phyloP scores from a whole-genome alignment of 2,888 invertebrate species.

The Drosophila mulleri region DNA sequence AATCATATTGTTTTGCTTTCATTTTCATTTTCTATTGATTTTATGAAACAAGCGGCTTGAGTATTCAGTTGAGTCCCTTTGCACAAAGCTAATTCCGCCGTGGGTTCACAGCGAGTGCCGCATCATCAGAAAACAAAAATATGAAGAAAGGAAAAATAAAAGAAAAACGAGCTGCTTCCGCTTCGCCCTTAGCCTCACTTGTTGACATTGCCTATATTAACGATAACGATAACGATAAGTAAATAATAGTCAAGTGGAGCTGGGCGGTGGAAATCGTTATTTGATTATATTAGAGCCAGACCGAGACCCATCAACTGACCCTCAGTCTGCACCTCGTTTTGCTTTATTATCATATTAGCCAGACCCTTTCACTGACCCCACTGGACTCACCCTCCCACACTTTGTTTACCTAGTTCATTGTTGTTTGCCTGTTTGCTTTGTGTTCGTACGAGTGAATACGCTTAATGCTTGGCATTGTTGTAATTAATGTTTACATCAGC shows the following conservation, averaged over 20 bases:
- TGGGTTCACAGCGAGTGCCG: conserved; percentile 20
- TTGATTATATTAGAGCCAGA: conserved; percentile 45
- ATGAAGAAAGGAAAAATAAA: not conserved
- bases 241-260: conserved; percentile 34
- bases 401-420: conserved; percentile 22
- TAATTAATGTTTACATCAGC: conserved; percentile 72
- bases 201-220: conserved; percentile 51
- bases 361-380: not conserved
- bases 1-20: conserved; percentile 15
- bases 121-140: conserved; percentile 12
- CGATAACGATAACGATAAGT: conserved; percentile 61
- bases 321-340: not conserved
- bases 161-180: conserved; percentile 40
- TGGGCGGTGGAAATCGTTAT: conserved; percentile 33
- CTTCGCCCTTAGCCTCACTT: conserved; percentile 50
- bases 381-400: not conserved
- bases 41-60: conserved; percentile 9
- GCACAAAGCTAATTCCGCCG: conserved; percentile 14
- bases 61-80: conserved; percentile 24
- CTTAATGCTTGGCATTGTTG: conserved; percentile 57
- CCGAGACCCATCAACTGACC: not conserved
- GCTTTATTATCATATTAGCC: conserved; percentile 14
- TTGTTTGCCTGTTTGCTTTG: conserved; percentile 23
- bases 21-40: conserved; percentile 33
- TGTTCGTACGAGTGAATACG: conserved; percentile 32